Conservation (phyloP, 2,888 invertebrate genomes). For the Lasioglossum leucozonium region DNA sequence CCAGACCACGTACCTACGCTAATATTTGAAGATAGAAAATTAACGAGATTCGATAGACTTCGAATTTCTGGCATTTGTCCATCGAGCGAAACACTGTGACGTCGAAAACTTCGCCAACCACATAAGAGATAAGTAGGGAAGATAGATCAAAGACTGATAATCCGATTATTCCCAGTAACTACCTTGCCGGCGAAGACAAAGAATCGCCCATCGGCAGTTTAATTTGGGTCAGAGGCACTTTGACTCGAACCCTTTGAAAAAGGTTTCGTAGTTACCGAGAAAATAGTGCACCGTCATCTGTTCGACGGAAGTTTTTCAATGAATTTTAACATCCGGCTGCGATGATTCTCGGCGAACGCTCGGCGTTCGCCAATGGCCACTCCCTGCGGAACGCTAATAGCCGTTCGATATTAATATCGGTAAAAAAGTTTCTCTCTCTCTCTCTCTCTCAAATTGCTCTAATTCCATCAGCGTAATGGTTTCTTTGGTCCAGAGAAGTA, state of each 20-base stretch:
- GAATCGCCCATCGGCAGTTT: neutral
- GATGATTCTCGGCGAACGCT: neutral
- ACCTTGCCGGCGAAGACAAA: neutral
- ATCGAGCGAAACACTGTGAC: too few species aligned
- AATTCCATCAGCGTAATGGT: slow-evolving; percentile 1
- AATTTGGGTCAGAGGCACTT: neutral
- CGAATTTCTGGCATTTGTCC: too few species aligned
- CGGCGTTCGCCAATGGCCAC: neutral
- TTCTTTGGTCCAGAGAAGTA: slow-evolving; percentile 9
- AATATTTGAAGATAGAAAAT: too few species aligned
- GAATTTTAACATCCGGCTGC: neutral
- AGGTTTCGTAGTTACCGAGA: neutral
- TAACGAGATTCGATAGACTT: too few species aligned
- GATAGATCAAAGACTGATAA: slow-evolving; percentile 2
- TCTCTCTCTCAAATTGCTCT: neutral
- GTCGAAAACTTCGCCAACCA: neutral
- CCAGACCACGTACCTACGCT: too few species aligned
- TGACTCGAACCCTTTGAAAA: neutral
- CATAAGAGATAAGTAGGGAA: neutral
- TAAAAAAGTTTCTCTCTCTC: neutral
- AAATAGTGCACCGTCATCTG: neutral
- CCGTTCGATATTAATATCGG: neutral
- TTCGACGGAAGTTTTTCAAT: neutral
- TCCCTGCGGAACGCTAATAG: neutral
- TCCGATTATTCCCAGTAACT: neutral